Base-by-base conservation (phyloP, 2,888 invertebrate genomes). In the Erannis defoliaria region DNA sequence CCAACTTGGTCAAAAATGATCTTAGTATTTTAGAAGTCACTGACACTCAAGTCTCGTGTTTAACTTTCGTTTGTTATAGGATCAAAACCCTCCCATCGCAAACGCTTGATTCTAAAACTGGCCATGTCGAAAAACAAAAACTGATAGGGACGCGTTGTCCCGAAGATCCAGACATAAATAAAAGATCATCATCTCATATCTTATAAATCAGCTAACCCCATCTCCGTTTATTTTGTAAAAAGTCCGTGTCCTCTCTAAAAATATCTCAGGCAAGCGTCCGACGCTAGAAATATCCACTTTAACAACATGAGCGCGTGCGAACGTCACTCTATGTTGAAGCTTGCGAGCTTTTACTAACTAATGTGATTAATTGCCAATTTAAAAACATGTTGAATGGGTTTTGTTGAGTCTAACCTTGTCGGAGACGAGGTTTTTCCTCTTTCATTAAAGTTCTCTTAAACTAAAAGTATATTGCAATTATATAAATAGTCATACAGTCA, bases 151-250 rank as follows among this genome's bases (percentile, higher is more conserved):
- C 33, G 61, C 40, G 56, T 35, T 55, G 35, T 62, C 23, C 19
- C 23, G n/a, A 57, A 45, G 29, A 19, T 33, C 45, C 46, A 43
- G 48, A 62, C 40, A 14, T 37, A 60, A 60, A 60, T 51, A 51
- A 40, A 51, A 40, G 51, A 40, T 40, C 35, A 35, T 35, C 38
- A 31, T 46, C 58, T 55, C 64, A 67, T 71, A 68, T 82, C 78
- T 78, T 81, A 84, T 85, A 88, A 86, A 86, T 88, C 85, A 65
- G 70, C 78, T 83, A 83, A 83, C 82, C 77, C 81, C 79, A 85
- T 83, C 83, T 83, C 71, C 73, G 86, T 89, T 86, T 89, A 89
- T 90, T 91, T 90, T 89, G 88, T 90, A 89, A 90, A 89, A 91
- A 86, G 86, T 88, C 85, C 46, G 68, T 81, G 87, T 86, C 86